Evolutionary conservation across 2,888 invertebrate genomes (phyloP).

Genomic region (Junonia oenone): DNA sequence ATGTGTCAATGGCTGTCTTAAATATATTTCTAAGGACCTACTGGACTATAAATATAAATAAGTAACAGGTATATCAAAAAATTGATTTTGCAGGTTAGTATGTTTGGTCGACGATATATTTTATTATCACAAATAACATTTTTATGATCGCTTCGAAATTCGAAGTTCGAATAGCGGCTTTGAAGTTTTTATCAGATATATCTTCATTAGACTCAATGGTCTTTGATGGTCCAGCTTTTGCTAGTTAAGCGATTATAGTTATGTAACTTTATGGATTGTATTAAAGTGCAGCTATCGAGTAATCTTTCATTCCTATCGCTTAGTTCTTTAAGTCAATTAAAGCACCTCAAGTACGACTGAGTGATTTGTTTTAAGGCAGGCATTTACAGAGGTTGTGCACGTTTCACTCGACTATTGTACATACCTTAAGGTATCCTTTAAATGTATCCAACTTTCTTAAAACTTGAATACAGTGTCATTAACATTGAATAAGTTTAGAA

Average conservation of each 20-base stretch:
- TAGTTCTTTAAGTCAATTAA: constrained; percentile 41
- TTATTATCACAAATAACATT: neutral
- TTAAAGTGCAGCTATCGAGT: neutral
- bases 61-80: too few relatives aligned
- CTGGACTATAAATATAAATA: too few relatives aligned
- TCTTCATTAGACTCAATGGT: neutral
- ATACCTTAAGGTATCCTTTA: constrained; percentile 33
- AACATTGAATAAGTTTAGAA: neutral
- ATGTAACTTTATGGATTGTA: neutral
- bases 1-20: too few relatives aligned
- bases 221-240: constrained; percentile 10
- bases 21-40: too few relatives aligned
- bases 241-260: constrained; percentile 1
- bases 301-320: neutral
- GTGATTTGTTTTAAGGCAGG: constrained; percentile 32
- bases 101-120: neutral
- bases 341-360: constrained; percentile 28
- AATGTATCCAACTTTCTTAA: constrained; percentile 27
- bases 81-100: neutral
- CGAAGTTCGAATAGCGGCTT: neutral
- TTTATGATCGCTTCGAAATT: constrained; percentile 1
- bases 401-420: constrained; percentile 41
- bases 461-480: neutral
- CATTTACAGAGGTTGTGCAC: constrained; percentile 46
- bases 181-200: neutral